Evolutionary conservation across 2,888 invertebrate species (phyloP), one percentile per base, ranked within the genome.

Genomic region (Rotaria magnacalcarata): DNA sequence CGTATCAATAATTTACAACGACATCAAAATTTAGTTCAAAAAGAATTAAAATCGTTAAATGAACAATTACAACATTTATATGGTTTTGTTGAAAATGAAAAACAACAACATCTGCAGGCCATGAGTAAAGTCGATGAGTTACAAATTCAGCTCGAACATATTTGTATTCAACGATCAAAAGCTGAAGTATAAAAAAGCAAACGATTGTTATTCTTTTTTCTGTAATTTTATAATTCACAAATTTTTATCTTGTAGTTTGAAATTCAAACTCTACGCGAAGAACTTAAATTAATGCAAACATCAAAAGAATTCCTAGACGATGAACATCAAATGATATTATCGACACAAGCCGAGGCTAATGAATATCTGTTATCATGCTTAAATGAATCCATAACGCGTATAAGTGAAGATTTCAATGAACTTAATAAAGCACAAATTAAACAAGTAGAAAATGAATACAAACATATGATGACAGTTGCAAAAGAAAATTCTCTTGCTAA

Each of bases 221-320:
- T 50, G 50, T 14, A 50, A 52, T 52, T 16, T 16, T 52, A 8
- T 52, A 16, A 52, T 52, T 52, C 16, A 34, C 16, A 67, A 34
- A 21, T 75, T 43, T 41, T 43, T 24, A 6, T 41, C 0, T 24
- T 80, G 7, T 47, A 80, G 80, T 80, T 47, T 80, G 80, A 80
- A 47, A 47, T 80, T 24, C 80, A 80, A 80, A 80, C 19, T n/a
- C 11, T 80, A 24, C 43, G 47, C 0, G 80, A 80, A 43, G 80
- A 80, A 80, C 47, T 80, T 8, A 80, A 80, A 47, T n/a, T 80
- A n/a, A 80, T 80, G 80, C 80, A 80, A 14, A 80, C 43, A 21
- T 14, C 80, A 24, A 80, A 47, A 47, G 80, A 80, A 43, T 80
- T 80, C 34, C n/a, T 80, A 10, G n/a, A 80, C 47, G 80, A 80